A percentile compares a stretch with the other conserved stretches of the same genome.
Conservation (phyloP, 1,140 invertebrate genomes). For the Theocolax elegans region DNA sequence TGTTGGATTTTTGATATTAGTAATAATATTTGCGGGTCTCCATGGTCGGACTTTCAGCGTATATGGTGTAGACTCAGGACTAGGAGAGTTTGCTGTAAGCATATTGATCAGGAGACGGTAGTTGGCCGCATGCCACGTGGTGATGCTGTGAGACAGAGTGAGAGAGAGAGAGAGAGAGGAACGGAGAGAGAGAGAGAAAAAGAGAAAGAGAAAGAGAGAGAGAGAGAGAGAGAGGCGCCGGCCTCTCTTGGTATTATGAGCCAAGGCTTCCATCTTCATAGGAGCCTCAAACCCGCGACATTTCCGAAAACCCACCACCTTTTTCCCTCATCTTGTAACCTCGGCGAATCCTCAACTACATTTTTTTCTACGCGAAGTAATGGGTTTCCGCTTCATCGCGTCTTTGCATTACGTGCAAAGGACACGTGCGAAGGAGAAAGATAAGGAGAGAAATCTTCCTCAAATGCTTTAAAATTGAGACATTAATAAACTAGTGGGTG, state of each 20-base stretch:
- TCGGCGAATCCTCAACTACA: too few relatives aligned
- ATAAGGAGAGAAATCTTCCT: conserved; percentile 21
- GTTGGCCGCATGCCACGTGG: conserved; percentile 68
- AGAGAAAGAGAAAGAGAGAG: conserved; percentile 11
- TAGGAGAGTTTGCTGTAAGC: conserved; percentile 59
- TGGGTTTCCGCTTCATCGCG: not conserved
- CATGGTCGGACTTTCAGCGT: not conserved
- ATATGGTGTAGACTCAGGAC: conserved; percentile 12
- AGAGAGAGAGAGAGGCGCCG: conserved; percentile 56
- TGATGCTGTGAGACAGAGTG: conserved; percentile 57
- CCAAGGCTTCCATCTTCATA: conserved; percentile 65
- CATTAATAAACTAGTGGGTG: too few relatives aligned
- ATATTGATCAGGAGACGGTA: conserved; percentile 69
- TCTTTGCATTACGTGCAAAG: not conserved
- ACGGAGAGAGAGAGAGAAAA: conserved; percentile 20
- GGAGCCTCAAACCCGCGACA: conserved; percentile 33
- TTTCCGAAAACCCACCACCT: conserved; percentile 47
- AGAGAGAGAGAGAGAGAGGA: conserved; percentile 7
- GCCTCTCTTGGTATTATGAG: conserved; percentile 65
- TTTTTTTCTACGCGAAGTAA: not conserved
- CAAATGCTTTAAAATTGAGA: too few relatives aligned
- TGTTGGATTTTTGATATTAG: conserved; percentile 12
- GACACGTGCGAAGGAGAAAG: conserved; percentile 10
- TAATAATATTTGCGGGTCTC: conserved; percentile 41
- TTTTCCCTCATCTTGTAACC: not conserved